Evolutionary conservation across 2,888 invertebrate genomes (phyloP), one percentile per base, ranked within the genome.

Genomic region (Nemoura dubitans): DNA sequence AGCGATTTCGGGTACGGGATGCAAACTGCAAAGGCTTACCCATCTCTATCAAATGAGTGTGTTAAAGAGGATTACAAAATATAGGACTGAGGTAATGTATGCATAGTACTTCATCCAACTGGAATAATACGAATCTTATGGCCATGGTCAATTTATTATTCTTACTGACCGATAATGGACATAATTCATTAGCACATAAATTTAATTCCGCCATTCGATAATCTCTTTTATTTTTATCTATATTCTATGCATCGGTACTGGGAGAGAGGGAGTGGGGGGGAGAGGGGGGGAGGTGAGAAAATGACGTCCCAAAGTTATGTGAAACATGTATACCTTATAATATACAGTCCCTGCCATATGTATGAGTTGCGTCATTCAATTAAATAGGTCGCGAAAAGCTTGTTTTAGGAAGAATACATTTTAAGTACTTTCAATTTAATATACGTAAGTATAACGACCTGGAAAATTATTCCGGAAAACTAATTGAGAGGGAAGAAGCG

Each of bases 11-110:
- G 27, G 78, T 2, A 7, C 6, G n/a, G n/a, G n/a, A n/a, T n/a
- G n/a, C n/a, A n/a, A n/a, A n/a, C n/a, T n/a, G 29, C 14, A 26
- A 78, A 14, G 78, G 78, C n/a, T 78, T 26, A 78, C 28, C 78
- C 27, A 6, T 28, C 78, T 78, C 2, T 28, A 28, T 26, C 78
- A 26, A 28, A 28, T 78, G 78, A 78, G 78, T 14, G 78, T 78
- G 30, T 29, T 16, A 29, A 82, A 82, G 82, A 82, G 82, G 82
- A 82, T 82, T 82, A 82, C 82, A 36, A 29, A 29, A 10, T n/a
- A 6, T 6, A n/a, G n/a, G 36, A 82, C 29, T 82, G 78, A 78
- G 78, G 59, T 59, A 59, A 59, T 59, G 59, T 59, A 59, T 59
- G 59, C 14, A 59, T 14, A 6, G 28, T 82, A 27, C 29, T 82